Base-by-base conservation (phyloP, 2,113 vertebrate genomes). In the Sorex fumeus region DNA sequence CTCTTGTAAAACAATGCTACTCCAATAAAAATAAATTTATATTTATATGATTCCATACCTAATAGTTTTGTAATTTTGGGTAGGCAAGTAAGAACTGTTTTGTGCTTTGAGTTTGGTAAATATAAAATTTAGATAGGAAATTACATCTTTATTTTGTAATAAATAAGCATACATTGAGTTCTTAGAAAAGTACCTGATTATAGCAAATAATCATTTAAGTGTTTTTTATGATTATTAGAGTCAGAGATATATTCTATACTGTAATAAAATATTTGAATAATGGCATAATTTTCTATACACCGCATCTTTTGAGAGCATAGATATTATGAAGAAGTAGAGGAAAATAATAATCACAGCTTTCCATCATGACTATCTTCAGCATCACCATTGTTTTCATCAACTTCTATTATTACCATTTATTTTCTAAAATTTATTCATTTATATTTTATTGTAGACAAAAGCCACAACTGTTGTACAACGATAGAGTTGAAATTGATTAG, bases 91-190 rank as follows among this genome's bases (percentile, higher is more conserved):
- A 40, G 8, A 77, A 91, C 34, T 30, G 64, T 32, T 70, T 70
- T n/a, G 3, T 86, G 23, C 34, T 67, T 88, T 88, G 4, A 13
- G 57, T 79, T 64, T 43, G 34, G n/a, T 9, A 84, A 62, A 67
- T 32, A 3, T 74, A 80, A 91, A 88, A 90, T 45, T 12, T 8
- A 19, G 77, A n/a, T 32, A 72, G 89, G 62, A n/a, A 72, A 95
- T 57, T 50, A 36, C 71, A 53, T 45, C 8, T 85, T 90, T 64
- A 74, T 84, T n/a, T 82, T 74, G 8, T 66, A 69, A 69, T 93
- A 25, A 84, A 18, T 79, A 80, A 70, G 43, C 10, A 21, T 77
- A 8, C 64, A 8, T 3, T 34, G 84, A 84, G 36, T 72, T 15
- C 34, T 84, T 57, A 87, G 8, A 84, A 53, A 25, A 77, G 30